These are phyloP conservation scores for Catharus minimus DNA, from an alignment of 2,113 vertebrate genomes.

Conservation along the genomic window DNA sequence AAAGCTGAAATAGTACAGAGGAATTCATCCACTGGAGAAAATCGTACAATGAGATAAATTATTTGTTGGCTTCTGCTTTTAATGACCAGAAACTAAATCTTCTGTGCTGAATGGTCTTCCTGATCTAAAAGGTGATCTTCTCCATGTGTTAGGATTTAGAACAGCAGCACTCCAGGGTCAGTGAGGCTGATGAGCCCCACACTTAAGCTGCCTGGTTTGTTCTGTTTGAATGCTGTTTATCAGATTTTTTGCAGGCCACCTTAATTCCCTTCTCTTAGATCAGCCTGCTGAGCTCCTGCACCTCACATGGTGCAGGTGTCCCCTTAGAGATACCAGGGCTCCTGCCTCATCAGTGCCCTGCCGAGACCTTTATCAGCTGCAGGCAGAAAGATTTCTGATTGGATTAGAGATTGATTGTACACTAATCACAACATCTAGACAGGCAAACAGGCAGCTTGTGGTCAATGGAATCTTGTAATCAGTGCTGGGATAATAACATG, in stretches of 20 bases:
- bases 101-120: neutral
- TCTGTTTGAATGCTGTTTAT: conserved; percentile 47
- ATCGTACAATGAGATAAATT: neutral
- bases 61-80: neutral
- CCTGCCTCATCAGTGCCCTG: conserved; percentile 78
- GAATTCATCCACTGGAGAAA: neutral
- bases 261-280: conserved; percentile 61
- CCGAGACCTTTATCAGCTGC: conserved; percentile 80
- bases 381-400: conserved; percentile 79
- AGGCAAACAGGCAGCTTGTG: conserved; percentile 73
- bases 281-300: conserved; percentile 56
- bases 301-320: conserved; percentile 63
- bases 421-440: conserved; percentile 76
- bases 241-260: conserved; percentile 54
- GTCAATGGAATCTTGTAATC: conserved; percentile 86
- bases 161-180: neutral
- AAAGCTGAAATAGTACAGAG: neutral
- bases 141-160: neutral
- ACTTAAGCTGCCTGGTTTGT: neutral
- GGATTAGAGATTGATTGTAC: conserved; percentile 85
- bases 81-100: neutral
- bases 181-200: neutral
- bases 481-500: conserved; percentile 75
- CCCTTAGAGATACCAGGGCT: conserved; percentile 71
- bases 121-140: neutral